Conservation (phyloP, 2,888 invertebrate genomes). For the Drosophila falleni region DNA sequence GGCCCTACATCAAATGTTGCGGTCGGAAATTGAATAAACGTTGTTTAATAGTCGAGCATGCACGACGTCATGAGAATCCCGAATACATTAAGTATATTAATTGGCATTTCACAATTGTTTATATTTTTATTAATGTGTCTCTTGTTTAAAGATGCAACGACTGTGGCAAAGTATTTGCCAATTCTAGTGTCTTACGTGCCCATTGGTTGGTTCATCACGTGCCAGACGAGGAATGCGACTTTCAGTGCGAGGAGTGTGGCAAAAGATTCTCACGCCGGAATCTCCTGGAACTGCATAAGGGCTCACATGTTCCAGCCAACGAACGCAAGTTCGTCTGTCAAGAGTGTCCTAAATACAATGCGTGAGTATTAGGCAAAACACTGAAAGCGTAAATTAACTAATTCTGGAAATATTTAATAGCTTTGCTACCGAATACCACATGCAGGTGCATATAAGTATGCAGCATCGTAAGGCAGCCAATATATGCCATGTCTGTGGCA, state of each 20-base stretch:
- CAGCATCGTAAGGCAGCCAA: constrained; percentile 83
- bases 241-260: constrained; percentile 83
- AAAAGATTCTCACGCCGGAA: constrained; percentile 83
- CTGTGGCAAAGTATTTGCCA: constrained; percentile 83
- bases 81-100: constrained; percentile 83
- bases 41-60: constrained; percentile 83
- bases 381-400: neutral
- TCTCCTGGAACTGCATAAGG: constrained; percentile 82
- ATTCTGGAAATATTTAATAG: constrained; percentile 43
- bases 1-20: constrained; percentile 83
- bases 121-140: neutral
- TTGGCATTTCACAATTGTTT: neutral
- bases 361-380: constrained; percentile 52
- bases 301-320: constrained; percentile 80
- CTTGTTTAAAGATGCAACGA: constrained; percentile 76
- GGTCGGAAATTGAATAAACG: constrained; percentile 84
- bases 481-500: constrained; percentile 85
- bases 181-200: constrained; percentile 82
- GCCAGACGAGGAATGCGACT: constrained; percentile 81
- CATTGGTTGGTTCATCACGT: constrained; percentile 83
- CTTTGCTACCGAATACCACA: constrained; percentile 83
- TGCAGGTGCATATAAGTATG: constrained; percentile 82
- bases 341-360: constrained; percentile 77
- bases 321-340: constrained; percentile 78
- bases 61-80: constrained; percentile 84